Base-by-base conservation (phyloP, 2,797 vertebrate species). In the Momotus momota region DNA sequence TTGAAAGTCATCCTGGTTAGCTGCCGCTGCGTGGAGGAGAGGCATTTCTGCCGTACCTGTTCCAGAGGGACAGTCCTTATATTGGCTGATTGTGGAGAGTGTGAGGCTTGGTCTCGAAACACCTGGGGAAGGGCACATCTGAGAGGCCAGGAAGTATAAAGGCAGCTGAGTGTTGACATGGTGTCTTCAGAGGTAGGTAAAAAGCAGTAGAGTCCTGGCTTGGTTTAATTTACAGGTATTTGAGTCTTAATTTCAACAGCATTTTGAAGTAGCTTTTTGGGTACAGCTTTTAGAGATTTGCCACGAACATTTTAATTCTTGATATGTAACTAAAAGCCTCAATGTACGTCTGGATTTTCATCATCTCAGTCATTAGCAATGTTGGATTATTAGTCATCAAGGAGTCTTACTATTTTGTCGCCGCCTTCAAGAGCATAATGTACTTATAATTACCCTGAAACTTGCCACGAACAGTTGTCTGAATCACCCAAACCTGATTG, bases 331-430 rank as follows among this genome's bases (percentile, higher is more conserved):
- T 81, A 23, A 58, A 77, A 92, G 52, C 75, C 40, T 86, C 12
- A 2, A 29, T 77, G 69, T 66, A 61, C 17, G 57, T 85, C 81
- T 92, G 81, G 84, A 49, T 92, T 96, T 93, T 93, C 57, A 81
- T 89, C 92, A 82, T 74, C 65, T 80, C 73, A 40, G 57, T 95
- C 92, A 67, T 92, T 92, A 87, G 86, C 41, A 54, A 41, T 87
- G 81, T 78, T 94, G 79, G 81, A 71, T 38, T 74, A 85, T 93
- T 88, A 91, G 79, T 93, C 84, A 93, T 71, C 65, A 60, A 60
- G 82, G 79, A 94, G 78, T 70, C 41, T 48, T 62, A 66, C 38
- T 82, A 19, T 93, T 93, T 94, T 94, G 86, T 77, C 18, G 6
- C 78, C 40, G 61, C 82, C 5, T 20, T 91, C 78, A 91, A 14